These are phyloP conservation scores for Teleopsis dalmanni DNA, from an alignment of 1,140 invertebrate genomes.

Conservation along the genomic window DNA sequence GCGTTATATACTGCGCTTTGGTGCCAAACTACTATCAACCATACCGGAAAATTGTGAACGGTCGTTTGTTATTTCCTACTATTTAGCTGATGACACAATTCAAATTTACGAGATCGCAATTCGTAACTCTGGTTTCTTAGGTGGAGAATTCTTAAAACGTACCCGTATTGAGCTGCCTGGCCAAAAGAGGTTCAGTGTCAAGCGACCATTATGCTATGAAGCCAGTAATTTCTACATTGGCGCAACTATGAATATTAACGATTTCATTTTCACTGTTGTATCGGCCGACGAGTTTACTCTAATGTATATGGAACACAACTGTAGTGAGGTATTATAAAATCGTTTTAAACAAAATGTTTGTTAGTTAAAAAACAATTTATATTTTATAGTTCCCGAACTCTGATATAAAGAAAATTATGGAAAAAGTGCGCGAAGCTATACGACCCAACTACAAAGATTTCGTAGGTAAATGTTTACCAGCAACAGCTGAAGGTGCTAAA, in stretches of 20 bases:
- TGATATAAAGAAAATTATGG: constrained; percentile 59
- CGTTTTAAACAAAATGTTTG: no score
- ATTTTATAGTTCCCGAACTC: constrained; percentile 60
- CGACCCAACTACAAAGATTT: constrained; percentile 65
- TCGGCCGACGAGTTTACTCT: constrained; percentile 80
- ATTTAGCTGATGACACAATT: constrained; percentile 74
- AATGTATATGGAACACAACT: constrained; percentile 77
- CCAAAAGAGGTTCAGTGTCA: constrained; percentile 58
- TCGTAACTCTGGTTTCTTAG: constrained; percentile 65
- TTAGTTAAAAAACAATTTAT: background rate
- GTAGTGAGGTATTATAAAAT: constrained; percentile 53
- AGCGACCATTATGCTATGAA: constrained; percentile 64
- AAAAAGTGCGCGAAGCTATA: constrained; percentile 57
- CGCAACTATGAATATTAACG: constrained; percentile 62
- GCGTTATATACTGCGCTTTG: constrained; percentile 69
- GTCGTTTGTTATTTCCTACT: constrained; percentile 75
- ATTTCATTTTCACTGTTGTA: constrained; percentile 67
- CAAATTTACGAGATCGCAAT: constrained; percentile 67
- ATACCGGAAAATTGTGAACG: constrained; percentile 60
- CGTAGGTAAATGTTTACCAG: constrained; percentile 57
- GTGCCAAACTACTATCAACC: constrained; percentile 64
- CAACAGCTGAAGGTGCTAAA: constrained; percentile 22
- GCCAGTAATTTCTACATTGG: constrained; percentile 77
- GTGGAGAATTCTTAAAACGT: constrained; percentile 62
- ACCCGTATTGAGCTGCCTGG: constrained; percentile 63